phyloP scores from a whole-genome alignment of 1,140 invertebrate species.

The Halotydeus destructor region DNA sequence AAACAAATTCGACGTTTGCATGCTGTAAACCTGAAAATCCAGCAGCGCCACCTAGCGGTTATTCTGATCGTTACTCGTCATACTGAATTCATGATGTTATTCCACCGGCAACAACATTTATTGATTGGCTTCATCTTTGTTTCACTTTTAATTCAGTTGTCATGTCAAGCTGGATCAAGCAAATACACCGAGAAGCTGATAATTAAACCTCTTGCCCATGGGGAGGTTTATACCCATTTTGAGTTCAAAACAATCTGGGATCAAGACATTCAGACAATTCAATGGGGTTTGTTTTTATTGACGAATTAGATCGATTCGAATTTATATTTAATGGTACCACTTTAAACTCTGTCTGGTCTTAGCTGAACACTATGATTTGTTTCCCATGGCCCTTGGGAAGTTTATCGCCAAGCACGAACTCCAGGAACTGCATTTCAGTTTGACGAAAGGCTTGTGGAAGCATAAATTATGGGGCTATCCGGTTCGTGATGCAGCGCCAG shows the following conservation, averaged over 20 bases:
- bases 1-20: no score
- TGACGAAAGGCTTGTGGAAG: conserved; percentile 82
- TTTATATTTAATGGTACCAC: no score
- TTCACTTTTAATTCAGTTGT: no score
- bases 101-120: no score
- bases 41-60: no score
- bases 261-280: not conserved
- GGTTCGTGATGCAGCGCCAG: conserved; percentile 63
- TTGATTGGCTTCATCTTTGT: no score
- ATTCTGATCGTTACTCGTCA: no score
- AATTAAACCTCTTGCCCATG: conserved; percentile 4
- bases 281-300: conserved; percentile 6
- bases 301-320: no score
- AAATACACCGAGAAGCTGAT: conserved; percentile 6
- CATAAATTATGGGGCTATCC: conserved; percentile 79
- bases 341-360: not conserved
- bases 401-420: conserved; percentile 62
- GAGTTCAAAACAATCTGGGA: conserved; percentile 7
- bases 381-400: conserved; percentile 72
- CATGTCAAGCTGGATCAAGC: no score
- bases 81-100: no score
- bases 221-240: conserved; percentile 6
- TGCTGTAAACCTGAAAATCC: no score
- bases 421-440: conserved; percentile 67
- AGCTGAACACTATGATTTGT: conserved; percentile 51